Conservation (phyloP, 2,888 invertebrate species). For the Callimorpha dominula region DNA sequence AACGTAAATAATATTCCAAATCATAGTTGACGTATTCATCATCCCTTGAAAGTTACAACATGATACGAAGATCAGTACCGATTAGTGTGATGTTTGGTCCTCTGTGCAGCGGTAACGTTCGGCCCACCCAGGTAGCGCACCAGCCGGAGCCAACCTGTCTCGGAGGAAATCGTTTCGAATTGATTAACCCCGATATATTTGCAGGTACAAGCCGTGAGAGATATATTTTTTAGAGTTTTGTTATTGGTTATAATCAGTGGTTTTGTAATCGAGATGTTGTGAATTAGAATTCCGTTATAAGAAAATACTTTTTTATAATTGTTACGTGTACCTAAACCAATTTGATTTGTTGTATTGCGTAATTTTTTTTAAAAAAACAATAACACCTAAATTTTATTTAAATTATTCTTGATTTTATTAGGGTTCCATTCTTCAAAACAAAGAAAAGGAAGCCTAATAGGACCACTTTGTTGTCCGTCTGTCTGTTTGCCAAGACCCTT, state of each 20-base stretch:
- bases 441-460: no score
- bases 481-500: no score
- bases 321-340: no score
- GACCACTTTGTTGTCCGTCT: no score
- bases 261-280: background rate
- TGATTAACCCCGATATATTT: conserved; percentile 43
- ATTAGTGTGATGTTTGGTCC: conserved; percentile 44
- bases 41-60: conserved; percentile 39
- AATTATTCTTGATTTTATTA: no score
- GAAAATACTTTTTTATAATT: no score
- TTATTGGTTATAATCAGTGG: background rate
- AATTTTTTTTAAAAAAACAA: no score
- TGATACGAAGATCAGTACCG: conserved; percentile 51
- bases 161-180: conserved; percentile 42
- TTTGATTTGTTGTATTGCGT: no score
- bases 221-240: background rate
- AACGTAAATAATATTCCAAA: conserved; percentile 20
- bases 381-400: no score
- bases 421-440: no score
- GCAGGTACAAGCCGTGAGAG: conserved; percentile 38
- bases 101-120: conserved; percentile 4
- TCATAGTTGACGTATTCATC: conserved; percentile 46
- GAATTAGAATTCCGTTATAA: no score
- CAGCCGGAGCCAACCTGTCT: conserved; percentile 48
- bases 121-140: conserved; percentile 70